Percentiles rank a stretch among this genome's conserved stretches.
Conservation (phyloP, 1,140 invertebrate genomes). For the Lordiphosa mommai region DNA sequence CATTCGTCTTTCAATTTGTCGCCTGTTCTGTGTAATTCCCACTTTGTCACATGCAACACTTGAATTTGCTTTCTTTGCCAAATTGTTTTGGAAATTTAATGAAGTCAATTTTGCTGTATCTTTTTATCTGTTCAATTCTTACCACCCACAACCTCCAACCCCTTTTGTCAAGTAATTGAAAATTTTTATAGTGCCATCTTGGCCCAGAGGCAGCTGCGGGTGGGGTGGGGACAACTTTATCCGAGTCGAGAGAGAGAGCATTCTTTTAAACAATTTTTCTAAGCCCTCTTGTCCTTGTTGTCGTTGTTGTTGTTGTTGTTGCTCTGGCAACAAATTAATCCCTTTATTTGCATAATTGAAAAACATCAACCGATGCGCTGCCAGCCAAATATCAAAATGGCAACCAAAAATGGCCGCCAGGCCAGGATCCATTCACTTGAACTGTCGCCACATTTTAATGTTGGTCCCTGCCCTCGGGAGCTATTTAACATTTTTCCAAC, state of each 20-base stretch:
- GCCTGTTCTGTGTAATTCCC: conserved; percentile 16
- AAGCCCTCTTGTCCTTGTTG: background rate
- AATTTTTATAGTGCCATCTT: conserved; percentile 68
- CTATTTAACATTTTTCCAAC: conserved; percentile 78
- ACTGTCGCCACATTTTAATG: conserved; percentile 76
- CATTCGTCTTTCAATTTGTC: background rate
- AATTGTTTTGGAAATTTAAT: conserved; percentile 70
- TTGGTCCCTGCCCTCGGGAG: conserved; percentile 53
- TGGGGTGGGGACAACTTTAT: background rate
- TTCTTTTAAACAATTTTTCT: conserved; percentile 71
- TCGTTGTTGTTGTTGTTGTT: background rate
- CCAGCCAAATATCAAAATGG: conserved; percentile 64
- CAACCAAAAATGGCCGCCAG: conserved; percentile 46
- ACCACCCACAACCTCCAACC: background rate
- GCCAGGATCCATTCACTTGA: conserved; percentile 7
- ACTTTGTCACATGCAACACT: conserved; percentile 27
- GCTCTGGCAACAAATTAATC: conserved; percentile 68
- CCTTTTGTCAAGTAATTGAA: conserved; percentile 58
- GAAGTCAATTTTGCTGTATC: conserved; percentile 58
- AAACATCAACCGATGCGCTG: conserved; percentile 64
- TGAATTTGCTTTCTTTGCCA: conserved; percentile 25
- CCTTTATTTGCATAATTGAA: conserved; percentile 78
- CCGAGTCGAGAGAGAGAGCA: conserved; percentile 23
- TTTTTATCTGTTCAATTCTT: conserved; percentile 1
- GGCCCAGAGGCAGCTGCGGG: conserved; percentile 2